A percentile compares a stretch with the other conserved stretches of the same genome.
Conservation (phyloP, 2,888 invertebrate genomes). For the Keiferia lycopersicella region DNA sequence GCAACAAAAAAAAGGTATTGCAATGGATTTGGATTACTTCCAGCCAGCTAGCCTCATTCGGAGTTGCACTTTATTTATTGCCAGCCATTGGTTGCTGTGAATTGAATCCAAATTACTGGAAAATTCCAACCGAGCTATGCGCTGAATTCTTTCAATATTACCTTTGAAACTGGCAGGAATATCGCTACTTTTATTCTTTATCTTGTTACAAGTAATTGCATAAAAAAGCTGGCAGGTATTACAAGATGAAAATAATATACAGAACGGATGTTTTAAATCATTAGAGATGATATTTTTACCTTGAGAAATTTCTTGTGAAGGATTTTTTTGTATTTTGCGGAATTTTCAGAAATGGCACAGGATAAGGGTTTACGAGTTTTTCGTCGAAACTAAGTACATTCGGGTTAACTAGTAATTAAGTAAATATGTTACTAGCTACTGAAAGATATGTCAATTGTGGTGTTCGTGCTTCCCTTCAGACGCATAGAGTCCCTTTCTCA, state of each 20-base stretch:
- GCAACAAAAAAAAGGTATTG: slow-evolving; percentile 52
- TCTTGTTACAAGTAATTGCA: slow-evolving; percentile 26
- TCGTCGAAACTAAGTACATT: too few species aligned
- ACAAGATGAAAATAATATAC: slow-evolving; percentile 24
- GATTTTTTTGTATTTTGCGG: not conserved
- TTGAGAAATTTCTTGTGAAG: not conserved
- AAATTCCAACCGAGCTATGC: slow-evolving; percentile 50
- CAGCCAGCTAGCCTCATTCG: slow-evolving; percentile 67
- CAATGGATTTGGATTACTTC: slow-evolving; percentile 69
- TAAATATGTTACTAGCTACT: too few species aligned
- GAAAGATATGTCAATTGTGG: too few species aligned
- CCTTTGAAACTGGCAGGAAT: slow-evolving; percentile 29
- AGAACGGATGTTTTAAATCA: not conserved
- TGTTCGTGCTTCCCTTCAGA: too few species aligned
- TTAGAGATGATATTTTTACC: not conserved
- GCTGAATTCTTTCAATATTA: slow-evolving; percentile 42
- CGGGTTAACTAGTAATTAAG: too few species aligned
- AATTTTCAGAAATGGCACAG: too few species aligned
- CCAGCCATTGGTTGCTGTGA: slow-evolving; percentile 60
- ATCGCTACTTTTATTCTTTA: slow-evolving; percentile 19
- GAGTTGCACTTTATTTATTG: slow-evolving; percentile 72
- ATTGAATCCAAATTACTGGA: slow-evolving; percentile 72
- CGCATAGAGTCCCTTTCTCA: too few species aligned
- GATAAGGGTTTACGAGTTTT: too few species aligned
- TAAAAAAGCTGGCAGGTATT: slow-evolving; percentile 16